Evolutionary conservation across 2,113 vertebrate species (phyloP), one percentile per base, ranked within the genome.

Genomic region (Ploceus nigricollis): DNA sequence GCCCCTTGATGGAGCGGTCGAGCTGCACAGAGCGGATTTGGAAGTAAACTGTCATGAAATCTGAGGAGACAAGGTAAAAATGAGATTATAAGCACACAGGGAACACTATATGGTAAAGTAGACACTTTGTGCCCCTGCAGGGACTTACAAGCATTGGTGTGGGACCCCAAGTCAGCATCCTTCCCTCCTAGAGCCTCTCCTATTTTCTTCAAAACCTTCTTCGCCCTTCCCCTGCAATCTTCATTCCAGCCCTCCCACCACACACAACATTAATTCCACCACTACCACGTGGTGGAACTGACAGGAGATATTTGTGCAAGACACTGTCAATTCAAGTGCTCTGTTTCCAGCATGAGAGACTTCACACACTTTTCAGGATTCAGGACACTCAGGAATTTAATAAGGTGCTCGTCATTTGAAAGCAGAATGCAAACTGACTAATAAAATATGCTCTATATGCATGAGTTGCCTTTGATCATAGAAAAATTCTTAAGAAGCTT

Each of bases 11-110:
- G 95, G 99, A 99, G 70, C 99, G 99, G 83, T 99, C 99, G 5
- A 99, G 97, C 97, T 99, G 99, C 89, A 98, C 99, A 47, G 99
- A 99, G 42, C 99, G 97, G 92, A 99, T 99, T 97, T 99, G 99
- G 98, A 98, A 99, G 98, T 99, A 99, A 58, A 99, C 99, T 37
- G 99, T 99, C 99, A 99, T 99, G 97, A 99, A 99, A 94, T 99
- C 99, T 99, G 98, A 18, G 77, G 89, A 75, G 82, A 90, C 10
- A 64, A 97, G 15, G 53, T 1, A 21, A 11, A 56, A 82, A 10
- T 13, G n/a, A 33, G 28, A 39, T 48, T 47, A 11, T 18, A 35
- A 65, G n/a, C 37, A 82, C 78, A 66, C 7, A 69, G 15, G 7
- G 11, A 84, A 78, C 22, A 25, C 57, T 63, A 3, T 1, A n/a